Evolutionary conservation across 2,797 vertebrate species (phyloP).

Genomic region (Acanthornis magna): DNA sequence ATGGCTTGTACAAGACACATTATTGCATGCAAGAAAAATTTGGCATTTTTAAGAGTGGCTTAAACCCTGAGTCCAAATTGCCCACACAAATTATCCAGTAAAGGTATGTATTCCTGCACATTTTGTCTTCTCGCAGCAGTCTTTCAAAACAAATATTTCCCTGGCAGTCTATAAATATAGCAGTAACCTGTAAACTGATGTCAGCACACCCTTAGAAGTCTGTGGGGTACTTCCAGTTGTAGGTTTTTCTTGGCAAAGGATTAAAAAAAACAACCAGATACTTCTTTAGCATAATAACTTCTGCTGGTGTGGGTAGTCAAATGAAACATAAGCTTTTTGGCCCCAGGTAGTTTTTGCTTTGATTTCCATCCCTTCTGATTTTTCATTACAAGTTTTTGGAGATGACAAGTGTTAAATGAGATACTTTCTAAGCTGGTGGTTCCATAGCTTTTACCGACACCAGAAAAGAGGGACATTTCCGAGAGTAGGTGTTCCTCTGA

Average conservation of each 20-base stretch:
- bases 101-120: not conserved
- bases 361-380: not conserved
- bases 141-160: not conserved
- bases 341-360: not conserved
- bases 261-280: not conserved
- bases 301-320: not conserved
- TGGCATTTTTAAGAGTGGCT: not conserved
- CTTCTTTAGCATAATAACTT: not conserved
- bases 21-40: not conserved
- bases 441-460: not conserved
- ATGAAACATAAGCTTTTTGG: not conserved
- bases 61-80: not conserved
- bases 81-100: not conserved
- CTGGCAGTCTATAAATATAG: not conserved
- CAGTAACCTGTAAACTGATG: not conserved
- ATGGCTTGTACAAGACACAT: not conserved
- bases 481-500: not conserved
- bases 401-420: not conserved
- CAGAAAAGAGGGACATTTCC: not conserved
- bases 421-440: not conserved
- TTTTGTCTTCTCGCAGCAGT: not conserved
- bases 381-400: not conserved
- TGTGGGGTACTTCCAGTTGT: rapidly evolving
- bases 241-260: not conserved
- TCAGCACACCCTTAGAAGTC: not conserved